phyloP scores from a whole-genome alignment of 2,888 invertebrate genomes.

The Stratiomys singularior region DNA sequence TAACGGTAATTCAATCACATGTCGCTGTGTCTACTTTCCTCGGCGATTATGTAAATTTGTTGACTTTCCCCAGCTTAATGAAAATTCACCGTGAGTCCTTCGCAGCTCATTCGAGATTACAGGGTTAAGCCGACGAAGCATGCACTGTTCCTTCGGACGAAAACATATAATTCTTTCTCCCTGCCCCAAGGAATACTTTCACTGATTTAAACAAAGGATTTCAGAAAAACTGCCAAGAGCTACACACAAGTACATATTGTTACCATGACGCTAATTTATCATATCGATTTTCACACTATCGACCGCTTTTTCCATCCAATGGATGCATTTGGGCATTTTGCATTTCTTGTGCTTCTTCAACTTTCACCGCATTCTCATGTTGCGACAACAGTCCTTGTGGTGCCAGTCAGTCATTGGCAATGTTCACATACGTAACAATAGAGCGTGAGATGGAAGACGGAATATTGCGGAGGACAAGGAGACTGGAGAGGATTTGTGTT shows the following conservation, averaged over 20 bases:
- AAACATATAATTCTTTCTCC: background rate
- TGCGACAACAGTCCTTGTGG: slow-evolving; percentile 12
- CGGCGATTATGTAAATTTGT: too few species aligned
- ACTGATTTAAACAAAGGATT: background rate
- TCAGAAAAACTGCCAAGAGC: background rate
- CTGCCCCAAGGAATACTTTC: background rate
- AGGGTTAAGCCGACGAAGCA: background rate
- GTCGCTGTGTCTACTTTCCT: too few species aligned
- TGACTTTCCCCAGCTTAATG: too few species aligned
- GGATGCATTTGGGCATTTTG: slow-evolving; percentile 28
- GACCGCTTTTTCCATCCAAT: background rate
- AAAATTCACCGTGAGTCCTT: too few species aligned
- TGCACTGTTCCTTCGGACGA: background rate
- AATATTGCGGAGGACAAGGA: background rate
- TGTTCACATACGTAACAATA: background rate
- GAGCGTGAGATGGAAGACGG: background rate
- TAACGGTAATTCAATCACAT: too few species aligned
- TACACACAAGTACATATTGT: background rate
- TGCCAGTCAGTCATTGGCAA: slow-evolving; percentile 16
- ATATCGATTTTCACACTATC: slow-evolving; percentile 42
- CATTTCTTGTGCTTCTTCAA: slow-evolving; percentile 6
- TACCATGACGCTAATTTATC: slow-evolving; percentile 43
- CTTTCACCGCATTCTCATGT: background rate
- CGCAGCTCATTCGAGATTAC: too few species aligned
- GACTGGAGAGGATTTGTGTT: background rate